phyloP scores from a whole-genome alignment of 2,113 vertebrate genomes.

The Dolichallabes microphthalmus region DNA sequence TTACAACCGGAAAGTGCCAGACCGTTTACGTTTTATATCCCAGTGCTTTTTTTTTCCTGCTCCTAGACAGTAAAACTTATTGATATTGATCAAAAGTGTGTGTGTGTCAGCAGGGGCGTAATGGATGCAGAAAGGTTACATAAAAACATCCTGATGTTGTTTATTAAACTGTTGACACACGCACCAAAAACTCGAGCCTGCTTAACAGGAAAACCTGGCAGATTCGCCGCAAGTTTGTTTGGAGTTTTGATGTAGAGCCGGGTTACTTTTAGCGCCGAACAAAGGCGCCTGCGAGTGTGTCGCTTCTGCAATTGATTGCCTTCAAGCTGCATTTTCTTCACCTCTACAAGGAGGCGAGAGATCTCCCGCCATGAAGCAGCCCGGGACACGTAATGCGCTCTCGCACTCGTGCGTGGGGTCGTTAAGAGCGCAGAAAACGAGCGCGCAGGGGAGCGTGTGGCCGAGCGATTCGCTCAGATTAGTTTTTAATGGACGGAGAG shows the following conservation, averaged over 20 bases:
- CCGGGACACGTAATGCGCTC: slow-evolving; percentile 43
- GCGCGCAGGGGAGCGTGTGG: slow-evolving; percentile 40
- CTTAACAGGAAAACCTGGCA: neutral
- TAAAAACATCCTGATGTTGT: neutral
- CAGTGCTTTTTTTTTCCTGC: neutral
- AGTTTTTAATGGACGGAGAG: slow-evolving; percentile 31
- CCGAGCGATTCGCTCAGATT: slow-evolving; percentile 37
- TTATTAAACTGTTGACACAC: neutral
- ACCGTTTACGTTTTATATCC: too few relatives aligned
- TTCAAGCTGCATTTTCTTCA: slow-evolving; percentile 38
- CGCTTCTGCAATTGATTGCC: slow-evolving; percentile 36
- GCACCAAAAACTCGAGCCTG: neutral
- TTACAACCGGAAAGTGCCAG: neutral
- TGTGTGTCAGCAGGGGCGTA: neutral
- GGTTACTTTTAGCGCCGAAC: slow-evolving; percentile 36
- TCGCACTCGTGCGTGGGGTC: slow-evolving; percentile 41
- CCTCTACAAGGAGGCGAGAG: slow-evolving; percentile 22
- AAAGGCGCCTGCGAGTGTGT: slow-evolving; percentile 21
- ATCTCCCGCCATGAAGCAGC: slow-evolving; percentile 27
- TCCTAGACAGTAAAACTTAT: neutral
- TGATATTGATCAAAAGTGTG: neutral
- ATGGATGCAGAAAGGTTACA: neutral
- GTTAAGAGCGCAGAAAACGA: slow-evolving; percentile 48
- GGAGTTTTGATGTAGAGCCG: neutral
- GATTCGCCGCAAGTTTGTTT: neutral